Percentiles rank a stretch among this genome's conserved stretches.
Conservation (phyloP, 2,113 vertebrate species). For the Bagarius yarrelli region DNA sequence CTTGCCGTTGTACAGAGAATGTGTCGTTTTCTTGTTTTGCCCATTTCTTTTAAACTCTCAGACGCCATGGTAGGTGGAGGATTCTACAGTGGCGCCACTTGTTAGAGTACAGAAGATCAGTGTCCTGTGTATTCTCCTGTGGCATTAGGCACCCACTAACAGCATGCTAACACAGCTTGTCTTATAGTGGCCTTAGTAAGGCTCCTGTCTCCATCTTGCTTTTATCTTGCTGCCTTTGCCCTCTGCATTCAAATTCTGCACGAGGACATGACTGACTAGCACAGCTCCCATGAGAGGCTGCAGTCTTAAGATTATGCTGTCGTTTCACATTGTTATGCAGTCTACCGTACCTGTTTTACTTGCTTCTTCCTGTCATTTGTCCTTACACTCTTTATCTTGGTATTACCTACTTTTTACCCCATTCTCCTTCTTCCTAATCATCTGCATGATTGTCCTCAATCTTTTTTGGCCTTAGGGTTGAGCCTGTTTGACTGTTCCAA, state of each 20-base stretch:
- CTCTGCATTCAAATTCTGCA: slow-evolving; percentile 69
- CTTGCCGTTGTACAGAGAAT: background rate
- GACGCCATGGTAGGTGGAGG: background rate
- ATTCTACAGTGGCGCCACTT: slow-evolving; percentile 35
- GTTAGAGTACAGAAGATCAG: slow-evolving; percentile 39
- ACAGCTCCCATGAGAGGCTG: slow-evolving; percentile 59
- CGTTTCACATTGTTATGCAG: slow-evolving; percentile 21
- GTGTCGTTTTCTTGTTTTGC: background rate
- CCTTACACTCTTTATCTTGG: slow-evolving; percentile 5
- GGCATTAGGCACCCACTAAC: slow-evolving; percentile 45
- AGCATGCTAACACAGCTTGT: slow-evolving; percentile 48
- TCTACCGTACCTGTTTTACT: slow-evolving; percentile 10
- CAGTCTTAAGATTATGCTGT: slow-evolving; percentile 15
- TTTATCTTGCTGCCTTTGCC: slow-evolving; percentile 62
- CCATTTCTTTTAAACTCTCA: background rate
- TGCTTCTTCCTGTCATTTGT: slow-evolving; percentile 2
- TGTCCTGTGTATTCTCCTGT: slow-evolving; percentile 32
- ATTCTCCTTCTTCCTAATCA: background rate
- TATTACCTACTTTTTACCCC: slow-evolving; percentile 3
- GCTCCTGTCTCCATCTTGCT: slow-evolving; percentile 54
- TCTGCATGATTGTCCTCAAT: slow-evolving; percentile 9
- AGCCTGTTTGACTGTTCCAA: background rate
- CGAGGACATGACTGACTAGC: slow-evolving; percentile 71
- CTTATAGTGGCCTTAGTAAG: slow-evolving; percentile 45
- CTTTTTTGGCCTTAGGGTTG: slow-evolving; percentile 6